phyloP scores from a whole-genome alignment of 2,797 vertebrate species.

The Gymnothorax javanicus region DNA sequence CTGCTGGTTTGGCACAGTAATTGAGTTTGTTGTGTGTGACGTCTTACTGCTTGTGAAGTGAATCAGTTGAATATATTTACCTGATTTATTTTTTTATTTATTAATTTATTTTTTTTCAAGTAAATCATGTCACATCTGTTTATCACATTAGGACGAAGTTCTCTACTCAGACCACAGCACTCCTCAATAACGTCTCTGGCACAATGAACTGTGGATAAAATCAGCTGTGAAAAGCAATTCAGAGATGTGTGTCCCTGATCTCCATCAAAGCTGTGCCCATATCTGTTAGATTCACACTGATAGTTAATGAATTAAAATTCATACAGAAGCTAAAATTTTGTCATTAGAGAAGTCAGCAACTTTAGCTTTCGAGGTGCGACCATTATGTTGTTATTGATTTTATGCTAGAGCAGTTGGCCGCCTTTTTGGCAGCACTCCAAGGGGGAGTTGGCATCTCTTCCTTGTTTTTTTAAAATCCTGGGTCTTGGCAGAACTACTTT shows the following conservation, averaged over 20 bases:
- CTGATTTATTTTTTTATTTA: neutral
- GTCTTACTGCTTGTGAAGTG: neutral
- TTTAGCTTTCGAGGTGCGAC: neutral
- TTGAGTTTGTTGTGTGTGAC: neutral
- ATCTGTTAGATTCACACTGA: neutral
- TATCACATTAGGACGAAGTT: neutral
- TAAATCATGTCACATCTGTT: neutral
- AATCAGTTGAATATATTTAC: neutral
- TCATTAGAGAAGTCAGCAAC: conserved; percentile 18
- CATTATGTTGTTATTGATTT: neutral
- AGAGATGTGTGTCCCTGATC: neutral
- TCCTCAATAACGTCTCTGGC: neutral
- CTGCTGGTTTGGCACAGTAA: neutral
- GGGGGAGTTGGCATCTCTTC: neutral
- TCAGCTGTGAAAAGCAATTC: neutral
- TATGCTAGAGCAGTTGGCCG: neutral
- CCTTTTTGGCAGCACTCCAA: neutral
- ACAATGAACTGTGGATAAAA: neutral
- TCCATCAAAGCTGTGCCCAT: neutral
- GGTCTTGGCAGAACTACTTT: neutral
- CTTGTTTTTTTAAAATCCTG: neutral
- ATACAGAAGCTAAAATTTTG: neutral
- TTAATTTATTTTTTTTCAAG: too few relatives aligned
- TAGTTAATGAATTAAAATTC: conserved; percentile 7
- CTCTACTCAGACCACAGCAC: neutral